Evolutionary conservation across 2,888 invertebrate species (phyloP), one percentile per base, ranked within the genome.

Genomic region (Synanthedon formicaeformis): DNA sequence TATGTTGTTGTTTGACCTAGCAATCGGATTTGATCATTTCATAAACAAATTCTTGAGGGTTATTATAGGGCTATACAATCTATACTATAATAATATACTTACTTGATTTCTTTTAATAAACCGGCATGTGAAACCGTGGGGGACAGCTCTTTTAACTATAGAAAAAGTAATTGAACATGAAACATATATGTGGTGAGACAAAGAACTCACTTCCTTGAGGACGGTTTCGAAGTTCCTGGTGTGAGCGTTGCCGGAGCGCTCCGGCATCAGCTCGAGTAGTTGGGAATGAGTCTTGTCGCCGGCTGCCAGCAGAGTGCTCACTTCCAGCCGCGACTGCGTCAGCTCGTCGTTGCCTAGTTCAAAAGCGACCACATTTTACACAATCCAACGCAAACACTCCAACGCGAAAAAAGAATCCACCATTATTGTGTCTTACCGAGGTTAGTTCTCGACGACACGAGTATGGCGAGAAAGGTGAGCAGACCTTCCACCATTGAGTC

Each of bases 221-320:
- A 95, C 92, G 52, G 92, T 91, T 74, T 96, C 96, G 71, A 97
- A 96, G 82, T 96, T 96, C 67, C 94, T 91, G 50, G 94, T 94
- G 75, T 95, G 95, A 16, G 94, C 93, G 65, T 94, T 95, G n/a
- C 97, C 97, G 59, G 96, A 97, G 18, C 96, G 90, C 83, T 98
- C 98, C 0, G 98, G 98, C 95, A 99, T 96, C 55, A 96, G 88
- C 78, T 98, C 98, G 80, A 96, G 92, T 50, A 99, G 88, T 74
- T 98, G 97, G 60, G 96, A 97, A 86, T 98, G 98, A 0, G 98
- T 98, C 79, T 96, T 96, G 81, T 98, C 97, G 41, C 94, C 93
- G 75, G 97, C 97, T 62, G 97, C 96, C 51, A 99, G 86, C 51
- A 98, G 85, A 1, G 97, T 96, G 56, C 96, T 94, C 90, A 99